These are phyloP conservation scores for Polyommatus icarus DNA, from an alignment of 2,888 invertebrate genomes.

Conservation along the genomic window DNA sequence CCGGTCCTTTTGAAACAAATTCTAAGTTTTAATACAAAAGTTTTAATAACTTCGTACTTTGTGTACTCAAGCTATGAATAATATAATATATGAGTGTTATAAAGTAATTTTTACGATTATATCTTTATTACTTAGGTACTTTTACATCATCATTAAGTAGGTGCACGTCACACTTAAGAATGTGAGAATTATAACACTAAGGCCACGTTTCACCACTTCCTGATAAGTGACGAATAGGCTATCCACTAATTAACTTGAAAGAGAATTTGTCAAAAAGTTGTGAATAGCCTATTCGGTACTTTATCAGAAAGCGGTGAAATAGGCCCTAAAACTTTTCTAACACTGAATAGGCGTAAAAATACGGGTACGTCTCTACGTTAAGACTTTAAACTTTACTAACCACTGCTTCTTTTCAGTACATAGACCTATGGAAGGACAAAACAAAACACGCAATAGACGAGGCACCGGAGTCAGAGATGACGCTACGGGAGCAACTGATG, in stretches of 20 bases:
- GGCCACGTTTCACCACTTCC: too few relatives aligned
- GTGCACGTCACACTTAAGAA: too few relatives aligned
- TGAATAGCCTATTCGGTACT: too few relatives aligned
- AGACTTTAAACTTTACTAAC: too few relatives aligned
- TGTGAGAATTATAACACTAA: too few relatives aligned
- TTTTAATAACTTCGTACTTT: constrained; percentile 25
- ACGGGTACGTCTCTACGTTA: too few relatives aligned
- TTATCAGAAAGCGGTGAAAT: too few relatives aligned
- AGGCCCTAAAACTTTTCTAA: too few relatives aligned
- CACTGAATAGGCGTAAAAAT: too few relatives aligned
- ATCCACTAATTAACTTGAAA: too few relatives aligned
- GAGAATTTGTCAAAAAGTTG: too few relatives aligned
- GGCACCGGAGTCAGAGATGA: constrained; percentile 43
- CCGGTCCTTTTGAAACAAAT: constrained; percentile 13
- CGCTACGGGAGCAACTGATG: constrained; percentile 47
- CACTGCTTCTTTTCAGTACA: constrained; percentile 49
- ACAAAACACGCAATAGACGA: constrained; percentile 47
- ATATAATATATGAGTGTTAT: background rate
- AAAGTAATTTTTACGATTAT: background rate
- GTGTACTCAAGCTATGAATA: constrained; percentile 23
- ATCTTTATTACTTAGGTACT: background rate
- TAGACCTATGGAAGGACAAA: constrained; percentile 58
- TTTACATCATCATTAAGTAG: background rate
- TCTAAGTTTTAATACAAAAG: constrained; percentile 13
- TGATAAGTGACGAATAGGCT: too few relatives aligned